These are phyloP conservation scores for Ursus arctos DNA, from an alignment of 2,113 vertebrate species.

Conservation along the genomic window DNA sequence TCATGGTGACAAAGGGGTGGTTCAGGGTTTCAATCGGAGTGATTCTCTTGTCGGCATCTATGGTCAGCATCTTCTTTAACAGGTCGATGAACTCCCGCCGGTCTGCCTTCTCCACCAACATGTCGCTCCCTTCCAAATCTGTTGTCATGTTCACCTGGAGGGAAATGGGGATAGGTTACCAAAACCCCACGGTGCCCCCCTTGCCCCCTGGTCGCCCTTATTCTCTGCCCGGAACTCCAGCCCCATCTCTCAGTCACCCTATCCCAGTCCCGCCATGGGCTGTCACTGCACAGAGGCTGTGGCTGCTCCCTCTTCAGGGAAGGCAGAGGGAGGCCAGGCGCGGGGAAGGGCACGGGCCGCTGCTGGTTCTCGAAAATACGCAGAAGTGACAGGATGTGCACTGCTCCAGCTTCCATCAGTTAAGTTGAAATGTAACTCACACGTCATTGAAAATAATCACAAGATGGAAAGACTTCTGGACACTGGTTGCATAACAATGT, in stretches of 20 bases:
- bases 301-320: neutral
- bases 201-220: neutral
- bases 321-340: neutral
- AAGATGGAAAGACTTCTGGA: neutral
- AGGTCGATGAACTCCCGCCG: conserved; percentile 99
- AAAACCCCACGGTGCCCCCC: rapidly evolving
- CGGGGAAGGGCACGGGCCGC: neutral
- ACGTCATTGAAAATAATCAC: neutral
- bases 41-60: conserved; percentile 98
- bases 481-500: neutral
- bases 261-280: rapidly evolving
- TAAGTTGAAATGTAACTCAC: neutral
- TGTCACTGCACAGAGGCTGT: neutral
- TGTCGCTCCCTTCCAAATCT: conserved; percentile 97
- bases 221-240: too few relatives aligned
- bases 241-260: neutral
- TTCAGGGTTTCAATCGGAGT: conserved; percentile 98
- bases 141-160: conserved; percentile 97
- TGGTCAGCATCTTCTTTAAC: conserved; percentile 99
- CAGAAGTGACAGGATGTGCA: neutral
- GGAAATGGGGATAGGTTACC: conserved; percentile 42
- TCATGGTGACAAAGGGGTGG: conserved; percentile 99
- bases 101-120: conserved; percentile 99
- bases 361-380: neutral
- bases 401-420: neutral